Evolutionary conservation across 2,113 vertebrate species (phyloP).

Genomic region (Ascaphus truei): DNA sequence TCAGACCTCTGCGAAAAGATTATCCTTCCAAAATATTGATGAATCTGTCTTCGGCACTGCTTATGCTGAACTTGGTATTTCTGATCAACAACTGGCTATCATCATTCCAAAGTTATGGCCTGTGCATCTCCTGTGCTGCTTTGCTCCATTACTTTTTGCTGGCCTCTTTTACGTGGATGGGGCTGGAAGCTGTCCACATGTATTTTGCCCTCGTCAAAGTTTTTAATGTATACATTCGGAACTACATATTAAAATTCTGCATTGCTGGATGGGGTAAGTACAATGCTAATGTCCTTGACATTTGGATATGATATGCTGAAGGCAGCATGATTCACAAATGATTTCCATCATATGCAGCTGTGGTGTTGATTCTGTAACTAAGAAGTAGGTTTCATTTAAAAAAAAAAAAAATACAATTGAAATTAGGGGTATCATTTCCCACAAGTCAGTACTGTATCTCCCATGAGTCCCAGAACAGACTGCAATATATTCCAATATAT

Average conservation of each 20-base stretch:
- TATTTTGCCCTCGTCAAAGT: constrained; percentile 84
- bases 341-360: too few relatives aligned
- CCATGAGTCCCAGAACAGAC: too few relatives aligned
- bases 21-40: constrained; percentile 85
- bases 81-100: constrained; percentile 76
- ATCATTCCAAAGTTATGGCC: constrained; percentile 54
- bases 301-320: neutral
- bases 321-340: too few relatives aligned
- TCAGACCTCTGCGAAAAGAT: constrained; percentile 74
- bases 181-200: constrained; percentile 80
- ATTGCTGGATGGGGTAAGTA: constrained; percentile 82
- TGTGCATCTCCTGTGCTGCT: constrained; percentile 67
- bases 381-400: too few relatives aligned
- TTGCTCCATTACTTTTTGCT: constrained; percentile 80
- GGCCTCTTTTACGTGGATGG: constrained; percentile 86
- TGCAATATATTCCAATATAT: too few relatives aligned
- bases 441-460: too few relatives aligned
- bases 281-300: neutral
- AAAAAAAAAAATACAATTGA: too few relatives aligned
- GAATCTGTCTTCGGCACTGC: constrained; percentile 69
- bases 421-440: too few relatives aligned
- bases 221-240: constrained; percentile 79
- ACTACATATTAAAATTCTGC: constrained; percentile 82
- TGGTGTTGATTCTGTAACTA: too few relatives aligned
- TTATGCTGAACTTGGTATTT: constrained; percentile 76